Evolutionary conservation across 2,888 invertebrate species (phyloP).

Genomic region (Eurois occulta): DNA sequence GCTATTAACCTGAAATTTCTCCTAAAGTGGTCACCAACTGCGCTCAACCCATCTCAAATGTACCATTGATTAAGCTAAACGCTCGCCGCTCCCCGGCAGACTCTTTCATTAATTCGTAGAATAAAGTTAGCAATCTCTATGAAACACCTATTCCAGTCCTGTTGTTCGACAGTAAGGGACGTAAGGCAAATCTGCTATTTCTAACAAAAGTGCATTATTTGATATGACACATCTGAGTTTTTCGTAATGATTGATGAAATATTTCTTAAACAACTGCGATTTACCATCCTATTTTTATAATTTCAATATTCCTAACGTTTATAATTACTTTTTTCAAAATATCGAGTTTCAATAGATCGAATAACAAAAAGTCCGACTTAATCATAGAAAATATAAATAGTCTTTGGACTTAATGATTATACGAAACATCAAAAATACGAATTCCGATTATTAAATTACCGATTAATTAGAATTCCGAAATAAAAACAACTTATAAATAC

Average conservation of each 20-base stretch:
- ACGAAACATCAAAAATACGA: no score
- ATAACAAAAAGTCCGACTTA: no score
- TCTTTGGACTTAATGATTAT: no score
- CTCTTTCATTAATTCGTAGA: background rate
- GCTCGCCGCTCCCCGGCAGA: background rate
- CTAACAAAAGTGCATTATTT: background rate
- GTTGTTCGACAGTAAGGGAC: background rate
- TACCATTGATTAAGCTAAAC: background rate
- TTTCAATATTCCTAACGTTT: no score
- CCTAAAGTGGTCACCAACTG: background rate
- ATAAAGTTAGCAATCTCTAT: background rate
- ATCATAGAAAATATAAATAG: no score
- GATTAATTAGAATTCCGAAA: no score
- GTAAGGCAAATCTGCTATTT: background rate
- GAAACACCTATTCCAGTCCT: background rate
- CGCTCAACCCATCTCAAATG: background rate
- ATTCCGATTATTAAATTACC: no score
- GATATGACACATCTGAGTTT: background rate
- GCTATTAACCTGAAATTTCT: background rate
- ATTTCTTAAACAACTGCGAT: no score
- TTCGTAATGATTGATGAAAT: background rate
- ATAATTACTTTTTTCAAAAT: no score
- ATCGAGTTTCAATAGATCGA: no score
- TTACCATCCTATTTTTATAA: no score
- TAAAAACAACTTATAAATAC: no score